Evolutionary conservation across 2,888 invertebrate species (phyloP).

Genomic region (Margaritifera margaritifera): DNA sequence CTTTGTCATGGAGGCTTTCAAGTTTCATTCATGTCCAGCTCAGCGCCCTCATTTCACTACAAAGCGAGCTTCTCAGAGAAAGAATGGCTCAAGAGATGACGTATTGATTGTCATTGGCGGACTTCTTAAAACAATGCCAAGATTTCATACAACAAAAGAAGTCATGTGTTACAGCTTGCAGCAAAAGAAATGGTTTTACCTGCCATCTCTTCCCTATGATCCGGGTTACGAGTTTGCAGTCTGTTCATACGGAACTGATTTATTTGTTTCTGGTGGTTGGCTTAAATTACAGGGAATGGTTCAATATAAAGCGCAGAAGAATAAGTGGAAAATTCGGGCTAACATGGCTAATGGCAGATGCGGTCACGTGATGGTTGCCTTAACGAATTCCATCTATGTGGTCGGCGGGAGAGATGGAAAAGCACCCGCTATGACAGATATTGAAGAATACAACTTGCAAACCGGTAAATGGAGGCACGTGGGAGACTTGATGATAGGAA

Average conservation of each 20-base stretch:
- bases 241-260: constrained; percentile 51
- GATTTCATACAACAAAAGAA: constrained; percentile 54
- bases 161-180: constrained; percentile 59
- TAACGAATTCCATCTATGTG: constrained; percentile 53
- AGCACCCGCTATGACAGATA: constrained; percentile 53
- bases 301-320: constrained; percentile 54
- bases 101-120: constrained; percentile 56
- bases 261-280: constrained; percentile 61
- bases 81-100: constrained; percentile 48
- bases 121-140: constrained; percentile 50
- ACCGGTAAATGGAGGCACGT: constrained; percentile 54
- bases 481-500: constrained; percentile 52
- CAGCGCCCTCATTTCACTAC: constrained; percentile 46
- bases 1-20: constrained; percentile 51
- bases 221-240: constrained; percentile 60
- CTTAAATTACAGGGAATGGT: constrained; percentile 53
- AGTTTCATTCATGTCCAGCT: constrained; percentile 54
- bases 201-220: constrained; percentile 58
- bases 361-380: constrained; percentile 57
- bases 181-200: constrained; percentile 55
- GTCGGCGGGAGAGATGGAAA: constrained; percentile 58
- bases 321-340: constrained; percentile 56
- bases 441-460: constrained; percentile 52
- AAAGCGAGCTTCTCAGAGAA: constrained; percentile 41
- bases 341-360: constrained; percentile 57